Evolutionary conservation across 2,888 invertebrate genomes (phyloP).

Genomic region (Pandemis heparana): DNA sequence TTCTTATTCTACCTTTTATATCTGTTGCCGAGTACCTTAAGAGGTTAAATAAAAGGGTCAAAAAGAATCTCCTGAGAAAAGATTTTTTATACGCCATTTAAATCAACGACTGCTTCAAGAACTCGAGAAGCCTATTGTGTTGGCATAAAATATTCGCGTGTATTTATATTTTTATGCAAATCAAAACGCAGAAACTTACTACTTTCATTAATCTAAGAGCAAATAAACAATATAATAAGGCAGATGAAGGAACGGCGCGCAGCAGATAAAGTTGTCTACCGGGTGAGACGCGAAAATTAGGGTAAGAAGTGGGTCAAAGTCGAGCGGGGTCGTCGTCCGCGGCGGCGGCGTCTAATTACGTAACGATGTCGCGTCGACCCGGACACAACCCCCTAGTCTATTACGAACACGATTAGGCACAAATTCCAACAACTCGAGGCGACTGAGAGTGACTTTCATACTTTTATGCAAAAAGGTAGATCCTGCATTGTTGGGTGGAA

Average conservation of each 20-base stretch:
- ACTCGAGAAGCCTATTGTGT: no score
- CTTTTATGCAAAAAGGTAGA: conserved; percentile 25
- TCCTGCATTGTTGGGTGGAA: conserved; percentile 27
- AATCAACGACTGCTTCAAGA: neutral
- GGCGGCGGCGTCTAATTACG: conserved; percentile 76
- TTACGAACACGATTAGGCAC: conserved; percentile 21
- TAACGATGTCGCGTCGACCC: conserved; percentile 68
- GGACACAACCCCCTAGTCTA: conserved; percentile 30
- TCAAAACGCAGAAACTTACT: neutral
- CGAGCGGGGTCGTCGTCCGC: conserved; percentile 75
- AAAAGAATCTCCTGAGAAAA: neutral
- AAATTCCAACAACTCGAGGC: conserved; percentile 8
- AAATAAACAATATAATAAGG: neutral
- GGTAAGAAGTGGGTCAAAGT: conserved; percentile 84
- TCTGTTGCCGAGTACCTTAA: neutral
- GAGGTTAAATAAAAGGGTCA: conserved; percentile 2
- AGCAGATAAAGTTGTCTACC: conserved; percentile 66
- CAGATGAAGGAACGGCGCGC: conserved; percentile 23
- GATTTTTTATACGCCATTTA: neutral
- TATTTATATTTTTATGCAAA: neutral
- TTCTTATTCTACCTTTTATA: conserved; percentile 59
- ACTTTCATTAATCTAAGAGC: neutral
- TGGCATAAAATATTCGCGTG: no score
- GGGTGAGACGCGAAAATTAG: conserved; percentile 81
- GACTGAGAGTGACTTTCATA: conserved; percentile 19